Evolutionary conservation across 2,888 invertebrate genomes (phyloP).

Genomic region (Nymphalis urticae): DNA sequence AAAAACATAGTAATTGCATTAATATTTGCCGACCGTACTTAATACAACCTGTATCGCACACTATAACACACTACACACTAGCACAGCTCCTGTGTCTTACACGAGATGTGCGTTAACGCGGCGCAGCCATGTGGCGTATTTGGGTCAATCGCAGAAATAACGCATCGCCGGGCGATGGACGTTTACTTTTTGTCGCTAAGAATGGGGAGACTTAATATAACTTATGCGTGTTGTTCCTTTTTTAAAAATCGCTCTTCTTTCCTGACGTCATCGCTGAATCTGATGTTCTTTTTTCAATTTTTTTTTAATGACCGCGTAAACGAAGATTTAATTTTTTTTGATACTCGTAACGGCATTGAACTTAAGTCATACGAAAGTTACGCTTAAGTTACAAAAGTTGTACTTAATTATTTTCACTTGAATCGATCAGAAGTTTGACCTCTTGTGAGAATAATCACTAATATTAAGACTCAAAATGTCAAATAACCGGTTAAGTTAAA

Average conservation of each 20-base stretch:
- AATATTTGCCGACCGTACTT: constrained; percentile 46
- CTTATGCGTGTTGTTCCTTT: constrained; percentile 6
- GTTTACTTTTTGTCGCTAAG: constrained; percentile 42
- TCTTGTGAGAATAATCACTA: constrained; percentile 39
- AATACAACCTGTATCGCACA: constrained; percentile 54
- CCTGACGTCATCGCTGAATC: constrained; percentile 14
- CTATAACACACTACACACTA: constrained; percentile 36
- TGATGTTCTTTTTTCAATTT: not conserved
- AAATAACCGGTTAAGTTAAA: constrained; percentile 51
- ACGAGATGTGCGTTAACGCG: constrained; percentile 58
- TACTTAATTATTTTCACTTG: constrained; percentile 35
- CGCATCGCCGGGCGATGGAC: constrained; percentile 46
- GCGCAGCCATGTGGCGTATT: constrained; percentile 70
- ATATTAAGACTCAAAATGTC: constrained; percentile 50
- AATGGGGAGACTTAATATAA: constrained; percentile 26
- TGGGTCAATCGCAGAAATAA: constrained; percentile 77
- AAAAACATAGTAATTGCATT: too few relatives aligned
- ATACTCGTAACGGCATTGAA: constrained; percentile 13
- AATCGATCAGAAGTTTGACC: constrained; percentile 38
- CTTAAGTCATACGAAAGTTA: constrained; percentile 17
- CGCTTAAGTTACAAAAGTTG: constrained; percentile 15
- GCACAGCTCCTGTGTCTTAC: not conserved
- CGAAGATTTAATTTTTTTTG: not conserved
- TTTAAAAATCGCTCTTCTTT: not conserved
- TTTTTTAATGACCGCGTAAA: not conserved